These are phyloP conservation scores for Mechanitis messenoides DNA, from an alignment of 2,888 invertebrate genomes.

Conservation along the genomic window DNA sequence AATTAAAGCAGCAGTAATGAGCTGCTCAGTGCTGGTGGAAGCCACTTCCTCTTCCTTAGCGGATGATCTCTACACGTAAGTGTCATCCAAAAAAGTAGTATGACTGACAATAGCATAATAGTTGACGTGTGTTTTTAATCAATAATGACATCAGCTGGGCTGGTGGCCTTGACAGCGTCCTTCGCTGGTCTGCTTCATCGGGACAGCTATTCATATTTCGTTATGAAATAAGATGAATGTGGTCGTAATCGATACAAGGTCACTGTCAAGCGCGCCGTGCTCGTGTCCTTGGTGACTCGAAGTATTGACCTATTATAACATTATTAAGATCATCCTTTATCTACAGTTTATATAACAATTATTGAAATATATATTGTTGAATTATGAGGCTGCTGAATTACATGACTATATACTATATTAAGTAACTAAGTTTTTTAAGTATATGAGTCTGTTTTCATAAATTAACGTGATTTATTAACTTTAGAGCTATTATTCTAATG, in stretches of 20 bases:
- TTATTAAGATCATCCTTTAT: too few relatives aligned
- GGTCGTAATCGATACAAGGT: conserved; percentile 17
- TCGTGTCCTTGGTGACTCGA: neutral
- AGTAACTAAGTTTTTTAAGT: neutral
- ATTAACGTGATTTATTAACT: too few relatives aligned
- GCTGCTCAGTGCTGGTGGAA: conserved; percentile 50
- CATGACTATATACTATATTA: neutral
- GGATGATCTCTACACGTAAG: conserved; percentile 65
- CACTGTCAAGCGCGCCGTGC: conserved; percentile 4
- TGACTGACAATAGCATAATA: neutral
- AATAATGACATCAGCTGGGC: conserved; percentile 22
- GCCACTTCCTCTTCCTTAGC: conserved; percentile 51
- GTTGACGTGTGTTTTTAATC: neutral
- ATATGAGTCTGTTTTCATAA: neutral
- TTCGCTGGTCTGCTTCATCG: conserved; percentile 5
- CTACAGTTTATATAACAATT: too few relatives aligned
- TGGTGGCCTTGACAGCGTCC: conserved; percentile 13
- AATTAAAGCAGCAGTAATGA: conserved; percentile 43
- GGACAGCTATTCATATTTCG: neutral
- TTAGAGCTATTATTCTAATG: too few relatives aligned
- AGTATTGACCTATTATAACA: too few relatives aligned
- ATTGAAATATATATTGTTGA: too few relatives aligned
- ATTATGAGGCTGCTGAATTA: neutral
- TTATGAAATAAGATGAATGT: conserved; percentile 7
- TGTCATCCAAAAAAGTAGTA: conserved; percentile 16